A percentile compares a stretch with the other conserved stretches of the same genome.
Evolutionary conservation across 2,797 vertebrate genomes (phyloP).

Genomic region (Botia almorhae): DNA sequence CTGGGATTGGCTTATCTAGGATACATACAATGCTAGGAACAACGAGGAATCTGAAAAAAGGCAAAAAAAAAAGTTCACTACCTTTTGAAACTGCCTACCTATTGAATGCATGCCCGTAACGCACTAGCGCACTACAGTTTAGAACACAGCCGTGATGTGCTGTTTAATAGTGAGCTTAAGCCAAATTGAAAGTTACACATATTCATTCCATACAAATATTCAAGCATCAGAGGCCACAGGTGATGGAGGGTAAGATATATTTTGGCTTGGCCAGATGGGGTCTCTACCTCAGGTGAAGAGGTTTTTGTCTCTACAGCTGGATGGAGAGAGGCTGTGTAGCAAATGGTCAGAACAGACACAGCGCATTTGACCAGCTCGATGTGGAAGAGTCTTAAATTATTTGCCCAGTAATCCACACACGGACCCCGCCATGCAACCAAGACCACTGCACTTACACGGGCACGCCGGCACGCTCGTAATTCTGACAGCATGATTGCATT

Average conservation of each 20-base stretch:
- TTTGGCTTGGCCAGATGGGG: neutral
- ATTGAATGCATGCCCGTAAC: neutral
- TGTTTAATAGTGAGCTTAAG: neutral
- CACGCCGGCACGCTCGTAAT: slow-evolving; percentile 21
- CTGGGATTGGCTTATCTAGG: too few species aligned
- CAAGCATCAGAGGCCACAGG: neutral
- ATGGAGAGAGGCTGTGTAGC: neutral
- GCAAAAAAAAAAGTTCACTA: too few species aligned
- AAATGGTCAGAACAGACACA: slow-evolving; percentile 34
- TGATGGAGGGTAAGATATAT: neutral
- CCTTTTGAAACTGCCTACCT: neutral
- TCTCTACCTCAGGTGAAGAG: slow-evolving; percentile 5
- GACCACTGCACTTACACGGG: neutral
- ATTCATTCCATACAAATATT: neutral
- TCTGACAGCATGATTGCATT: slow-evolving; percentile 35
- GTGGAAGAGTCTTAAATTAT: slow-evolving; percentile 51
- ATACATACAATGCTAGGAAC: too few species aligned
- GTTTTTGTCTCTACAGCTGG: slow-evolving; percentile 22
- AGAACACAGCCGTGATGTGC: neutral
- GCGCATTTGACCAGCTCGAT: slow-evolving; percentile 38
- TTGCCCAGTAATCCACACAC: slow-evolving; percentile 44
- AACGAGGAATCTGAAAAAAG: too few species aligned
- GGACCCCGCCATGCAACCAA: slow-evolving; percentile 20
- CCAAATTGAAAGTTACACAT: neutral
- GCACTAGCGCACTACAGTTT: neutral